Base-by-base conservation (phyloP, 2,888 invertebrate genomes). In the Tetragnatha montana region DNA sequence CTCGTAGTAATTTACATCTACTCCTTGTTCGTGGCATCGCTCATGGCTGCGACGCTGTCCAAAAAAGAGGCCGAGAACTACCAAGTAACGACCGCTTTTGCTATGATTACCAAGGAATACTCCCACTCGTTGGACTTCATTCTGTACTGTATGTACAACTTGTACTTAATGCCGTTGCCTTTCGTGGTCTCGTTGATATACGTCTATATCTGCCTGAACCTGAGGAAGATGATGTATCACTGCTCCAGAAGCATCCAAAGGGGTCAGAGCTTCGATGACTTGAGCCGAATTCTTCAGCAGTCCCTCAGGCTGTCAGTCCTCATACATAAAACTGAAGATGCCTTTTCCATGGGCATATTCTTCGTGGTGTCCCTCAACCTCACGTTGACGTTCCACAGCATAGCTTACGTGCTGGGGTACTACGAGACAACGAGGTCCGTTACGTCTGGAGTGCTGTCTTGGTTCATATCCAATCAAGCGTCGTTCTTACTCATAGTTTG, bases 401-500 rank as follows among this genome's bases (percentile, higher is more conserved):
- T 88, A 49, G 83, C 88, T 4, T 88, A 88, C 21, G 79, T 10
- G 6, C 22, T 88, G 7, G 88, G 88, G 19, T 88, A 88, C 49
- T 88, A 88, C n/a, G 68, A 49, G 0, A 68, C 7, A 2, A 69
- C 68, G 4, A 21, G 17, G 0, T 74, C 79, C 2, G 22, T 49
- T 6, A 83, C 83, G 10, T 17, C 10, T 22, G 88, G 79, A 6
- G 79, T 84, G 7, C 7, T 79, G 21, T 21, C 74, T 0, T 83
- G 88, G 88, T 75, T 74, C 21, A 21, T 79, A 4, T n/a, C 73
- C 50, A 88, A 73, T n/a, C 21, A 68, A 51, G 10, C 79, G 2
- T 83, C 83, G 0, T 88, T 88, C 22, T 17, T 84, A 7, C 1
- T 80, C 4, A 80, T 84, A 8, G 73, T 69, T 7, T 84, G 88